Base-by-base conservation (phyloP, 37 sponge, comb jelly and placozoan genomes). In the Aplysina aerophoba region DNA sequence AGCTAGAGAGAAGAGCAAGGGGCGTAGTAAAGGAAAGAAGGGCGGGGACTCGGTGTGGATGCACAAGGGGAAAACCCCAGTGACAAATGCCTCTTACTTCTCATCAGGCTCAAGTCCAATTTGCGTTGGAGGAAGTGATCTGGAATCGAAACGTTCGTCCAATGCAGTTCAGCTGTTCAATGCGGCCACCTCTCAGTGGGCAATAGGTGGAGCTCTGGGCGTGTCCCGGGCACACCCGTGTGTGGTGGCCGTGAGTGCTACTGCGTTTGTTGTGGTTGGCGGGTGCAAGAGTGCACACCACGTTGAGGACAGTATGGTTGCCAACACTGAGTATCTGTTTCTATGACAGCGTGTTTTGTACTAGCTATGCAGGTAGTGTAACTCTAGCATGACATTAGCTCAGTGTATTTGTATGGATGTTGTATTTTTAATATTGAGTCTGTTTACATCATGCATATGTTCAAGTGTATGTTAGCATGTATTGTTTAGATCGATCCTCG, bases 61-160 rank as follows among this genome's bases (percentile, higher is more conserved):
- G 34, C 35, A 4, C 20, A 35, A 30, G 6, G 28, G 37, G 36
- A 21, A 28, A 25, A 71, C 73, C 30, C 73, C 37, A 31, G 20
- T 34, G 37, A 71, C 36, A 35, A 36, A 36, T 34, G 73, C 73
- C 37, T 31, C 35, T 2, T 71, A 35, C 35, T 20, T 71, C 30
- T 71, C 73, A 20, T 25, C 35, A 3, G 73, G 73, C 6, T 20
- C 20, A 4, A 33, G 3, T 35, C 73, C 73, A 20, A 31, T 71
- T 25, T 36, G 73, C 17, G 73, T 71, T 25, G 73, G 73, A 4
- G 73, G 73, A 35, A 71, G 31, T 31, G 37, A 71, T 19, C n/a
- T 3, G 5, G 36, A 71, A 19, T 44, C 50, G 8, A 71, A 35
- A 33, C 37, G 20, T 34, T 5, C 73, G 4, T 36, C 73, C 73